Evolutionary conservation across 2,113 vertebrate species (phyloP).

Genomic region (Noturus placidus): DNA sequence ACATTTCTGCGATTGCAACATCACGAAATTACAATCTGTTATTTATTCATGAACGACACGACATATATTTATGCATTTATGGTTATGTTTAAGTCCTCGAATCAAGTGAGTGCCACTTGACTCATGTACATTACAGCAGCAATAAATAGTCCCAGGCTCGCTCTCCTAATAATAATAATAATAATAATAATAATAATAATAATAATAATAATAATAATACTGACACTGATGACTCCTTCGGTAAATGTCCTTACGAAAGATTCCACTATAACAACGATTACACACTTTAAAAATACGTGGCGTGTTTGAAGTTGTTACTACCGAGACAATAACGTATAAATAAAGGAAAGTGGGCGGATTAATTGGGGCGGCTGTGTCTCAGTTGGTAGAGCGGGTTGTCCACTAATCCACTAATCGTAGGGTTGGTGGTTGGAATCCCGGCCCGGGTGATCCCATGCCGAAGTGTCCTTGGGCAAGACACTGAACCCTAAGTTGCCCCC

Average conservation of each 20-base stretch:
- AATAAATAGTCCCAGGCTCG: not conserved
- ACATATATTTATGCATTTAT: not conserved
- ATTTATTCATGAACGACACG: too few species aligned
- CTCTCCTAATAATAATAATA: not conserved
- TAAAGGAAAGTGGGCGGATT: not conserved
- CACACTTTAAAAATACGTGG: not conserved
- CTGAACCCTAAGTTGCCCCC: too few species aligned
- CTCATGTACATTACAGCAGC: not conserved
- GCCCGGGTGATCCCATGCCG: too few species aligned
- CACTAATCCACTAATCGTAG: too few species aligned
- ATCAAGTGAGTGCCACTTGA: not conserved
- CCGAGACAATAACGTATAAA: not conserved
- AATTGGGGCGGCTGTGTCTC: too few species aligned
- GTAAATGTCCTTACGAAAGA: not conserved
- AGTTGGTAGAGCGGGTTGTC: too few species aligned
- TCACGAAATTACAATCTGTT: too few species aligned
- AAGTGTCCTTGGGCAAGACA: too few species aligned
- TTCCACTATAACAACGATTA: not conserved
- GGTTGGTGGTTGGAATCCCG: too few species aligned
- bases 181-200: not conserved
- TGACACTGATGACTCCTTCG: not conserved
- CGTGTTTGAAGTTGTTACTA: not conserved
- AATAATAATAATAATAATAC: not conserved
- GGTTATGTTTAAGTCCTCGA: not conserved
- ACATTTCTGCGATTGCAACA: too few species aligned